phyloP scores from a whole-genome alignment of 1,140 invertebrate genomes.

The Drosophila aff. region DNA sequence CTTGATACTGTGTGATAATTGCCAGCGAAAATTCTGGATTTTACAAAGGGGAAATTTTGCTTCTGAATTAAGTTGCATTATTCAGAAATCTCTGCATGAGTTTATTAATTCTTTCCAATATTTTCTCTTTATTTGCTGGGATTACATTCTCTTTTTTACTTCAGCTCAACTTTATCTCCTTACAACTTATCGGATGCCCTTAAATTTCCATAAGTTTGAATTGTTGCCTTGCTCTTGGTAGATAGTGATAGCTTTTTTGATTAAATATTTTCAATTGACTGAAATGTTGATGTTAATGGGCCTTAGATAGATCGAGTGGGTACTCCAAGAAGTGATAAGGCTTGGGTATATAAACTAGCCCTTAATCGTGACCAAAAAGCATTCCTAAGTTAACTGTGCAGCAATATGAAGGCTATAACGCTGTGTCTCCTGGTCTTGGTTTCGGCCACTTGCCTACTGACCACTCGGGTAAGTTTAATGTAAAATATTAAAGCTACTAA shows the following conservation, averaged over 20 bases:
- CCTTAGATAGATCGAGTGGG: neutral
- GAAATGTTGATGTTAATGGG: neutral
- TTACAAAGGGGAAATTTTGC: constrained; percentile 1
- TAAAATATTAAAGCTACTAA: too few relatives aligned
- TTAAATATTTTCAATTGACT: neutral
- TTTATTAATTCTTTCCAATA: neutral
- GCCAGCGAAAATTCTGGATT: constrained; percentile 25
- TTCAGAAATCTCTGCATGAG: neutral
- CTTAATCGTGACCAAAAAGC: neutral
- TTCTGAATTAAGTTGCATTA: neutral
- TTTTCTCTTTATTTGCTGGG: neutral
- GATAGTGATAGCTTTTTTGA: neutral
- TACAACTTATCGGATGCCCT: neutral
- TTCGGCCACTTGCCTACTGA: constrained; percentile 54
- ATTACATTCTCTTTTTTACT: neutral
- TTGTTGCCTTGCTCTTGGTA: too few relatives aligned
- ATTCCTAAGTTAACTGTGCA: constrained; percentile 25
- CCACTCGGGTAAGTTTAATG: constrained; percentile 22
- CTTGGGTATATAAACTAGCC: constrained; percentile 41
- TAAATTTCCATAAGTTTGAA: neutral
- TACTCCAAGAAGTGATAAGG: constrained; percentile 4
- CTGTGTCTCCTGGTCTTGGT: constrained; percentile 54
- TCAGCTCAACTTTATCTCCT: neutral
- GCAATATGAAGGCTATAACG: constrained; percentile 58
- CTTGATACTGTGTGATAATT: constrained; percentile 57